A percentile compares a stretch with the other conserved stretches of the same genome.
Evolutionary conservation across 2,113 vertebrate genomes (phyloP).

Genomic region (Grammomys surdaster): DNA sequence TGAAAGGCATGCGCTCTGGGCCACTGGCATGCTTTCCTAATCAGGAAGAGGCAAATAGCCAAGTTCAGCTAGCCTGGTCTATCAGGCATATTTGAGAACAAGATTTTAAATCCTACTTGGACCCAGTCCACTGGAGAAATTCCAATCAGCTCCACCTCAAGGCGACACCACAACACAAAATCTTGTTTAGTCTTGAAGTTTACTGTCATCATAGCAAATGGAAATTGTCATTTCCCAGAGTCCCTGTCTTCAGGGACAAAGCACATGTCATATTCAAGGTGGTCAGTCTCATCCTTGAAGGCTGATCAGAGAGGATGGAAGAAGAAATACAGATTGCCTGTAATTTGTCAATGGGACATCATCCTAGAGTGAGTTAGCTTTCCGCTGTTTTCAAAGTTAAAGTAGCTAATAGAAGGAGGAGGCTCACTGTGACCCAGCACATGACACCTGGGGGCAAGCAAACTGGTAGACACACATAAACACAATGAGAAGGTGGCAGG

Average conservation of each 20-base stretch:
- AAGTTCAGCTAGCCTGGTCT: neutral
- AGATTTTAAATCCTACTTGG: neutral
- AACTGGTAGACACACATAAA: neutral
- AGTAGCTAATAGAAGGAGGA: neutral
- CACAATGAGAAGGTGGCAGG: neutral
- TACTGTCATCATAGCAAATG: neutral
- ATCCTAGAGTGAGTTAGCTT: neutral
- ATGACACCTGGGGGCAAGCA: too few species aligned
- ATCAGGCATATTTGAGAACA: neutral
- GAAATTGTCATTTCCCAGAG: neutral
- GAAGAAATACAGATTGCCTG: neutral
- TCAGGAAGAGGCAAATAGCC: neutral
- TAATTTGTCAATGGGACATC: neutral
- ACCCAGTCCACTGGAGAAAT: neutral
- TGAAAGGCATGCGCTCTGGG: fast-evolving
- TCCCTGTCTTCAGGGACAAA: neutral
- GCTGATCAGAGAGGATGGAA: neutral
- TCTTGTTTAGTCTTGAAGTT: neutral
- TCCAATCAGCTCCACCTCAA: neutral
- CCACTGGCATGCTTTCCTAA: neutral
- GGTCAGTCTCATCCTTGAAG: too few species aligned
- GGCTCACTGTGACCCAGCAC: too few species aligned
- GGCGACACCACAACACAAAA: neutral
- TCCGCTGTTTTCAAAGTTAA: neutral
- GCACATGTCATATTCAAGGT: fast-evolving